phyloP scores from a whole-genome alignment of 2,113 vertebrate genomes.

The Dipodomys stephensi region DNA sequence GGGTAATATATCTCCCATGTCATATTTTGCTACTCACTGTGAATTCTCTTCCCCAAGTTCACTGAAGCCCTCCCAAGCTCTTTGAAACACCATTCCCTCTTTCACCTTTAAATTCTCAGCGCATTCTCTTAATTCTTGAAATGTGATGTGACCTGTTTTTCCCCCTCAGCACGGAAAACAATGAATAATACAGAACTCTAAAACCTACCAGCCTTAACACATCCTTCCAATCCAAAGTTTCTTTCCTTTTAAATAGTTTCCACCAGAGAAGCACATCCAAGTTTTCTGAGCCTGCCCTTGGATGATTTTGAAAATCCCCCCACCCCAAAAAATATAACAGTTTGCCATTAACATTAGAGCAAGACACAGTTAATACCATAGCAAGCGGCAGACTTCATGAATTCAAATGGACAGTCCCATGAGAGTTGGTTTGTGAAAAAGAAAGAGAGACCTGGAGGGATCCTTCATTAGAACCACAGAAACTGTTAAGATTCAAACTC shows the following conservation, averaged over 20 bases:
- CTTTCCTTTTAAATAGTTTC: not conserved
- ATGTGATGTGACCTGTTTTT: not conserved
- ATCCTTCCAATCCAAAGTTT: not conserved
- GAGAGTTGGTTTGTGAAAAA: constrained; percentile 39
- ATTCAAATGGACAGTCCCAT: constrained; percentile 13
- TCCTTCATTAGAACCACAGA: not conserved
- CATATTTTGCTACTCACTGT: not conserved
- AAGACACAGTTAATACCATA: not conserved
- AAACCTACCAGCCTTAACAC: not conserved
- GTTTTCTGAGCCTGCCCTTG: constrained; percentile 45
- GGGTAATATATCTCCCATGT: fast-evolving
- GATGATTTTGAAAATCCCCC: constrained; percentile 11
- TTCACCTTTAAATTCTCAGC: not conserved
- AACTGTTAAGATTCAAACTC: not conserved
- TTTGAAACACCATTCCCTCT: not conserved
- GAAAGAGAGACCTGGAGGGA: not conserved
- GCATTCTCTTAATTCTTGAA: constrained; percentile 37
- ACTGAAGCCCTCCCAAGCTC: not conserved
- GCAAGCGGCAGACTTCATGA: constrained; percentile 29
- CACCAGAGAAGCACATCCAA: not conserved
- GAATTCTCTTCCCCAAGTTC: fast-evolving
- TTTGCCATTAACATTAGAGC: no score
- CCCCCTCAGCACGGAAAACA: not conserved
- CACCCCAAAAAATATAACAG: not conserved
- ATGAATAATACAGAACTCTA: not conserved